Base-by-base conservation (phyloP, 2,113 vertebrate genomes). In the Campylomormyrus numenius region DNA sequence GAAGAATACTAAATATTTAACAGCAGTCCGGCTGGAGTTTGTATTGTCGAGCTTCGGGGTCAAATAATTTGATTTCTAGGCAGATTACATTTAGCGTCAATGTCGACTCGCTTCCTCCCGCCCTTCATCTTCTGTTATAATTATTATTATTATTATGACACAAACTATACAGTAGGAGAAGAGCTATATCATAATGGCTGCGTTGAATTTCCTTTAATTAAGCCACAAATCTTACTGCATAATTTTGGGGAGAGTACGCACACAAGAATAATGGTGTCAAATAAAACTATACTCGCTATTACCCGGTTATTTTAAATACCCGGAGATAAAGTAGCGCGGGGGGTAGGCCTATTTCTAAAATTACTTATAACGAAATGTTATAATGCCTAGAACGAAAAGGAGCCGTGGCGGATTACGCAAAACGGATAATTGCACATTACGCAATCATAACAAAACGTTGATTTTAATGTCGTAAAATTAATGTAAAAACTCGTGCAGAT, bases 41-140 rank as follows among this genome's bases (percentile, higher is more conserved):
- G 96, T 97, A 96, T 94, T 89, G 93, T 95, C 94, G 96, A 96
- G 96, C 95, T 96, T 94, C 94, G 96, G 97, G 97, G 98, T 97
- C 97, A 98, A 97, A 98, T 97, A 96, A 98, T 98, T 98, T 97
- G 97, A 98, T 98, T 98, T 97, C 94, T 89, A 93, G 97, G 97
- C 96, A 97, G 97, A 98, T 99, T 98, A 98, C 95, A 97, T 91
- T 96, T 95, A 97, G 97, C 96, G 95, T 97, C 96, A 96, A 96
- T 95, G 96, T 96, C 97, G 94, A 93, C 92, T 94, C 93, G 92
- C 94, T 95, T 53, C 24, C 70, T 52, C 15, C 77, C 7, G 46
- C 17, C 31, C 48, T 92, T 94, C 92, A 95, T 48, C 45, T 85
- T 21, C 21, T 11, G 74, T 15, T 21, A 83, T n/a, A 3, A 48